phyloP scores from a whole-genome alignment of 2,888 invertebrate species.

The Leptothorax acervorum region DNA sequence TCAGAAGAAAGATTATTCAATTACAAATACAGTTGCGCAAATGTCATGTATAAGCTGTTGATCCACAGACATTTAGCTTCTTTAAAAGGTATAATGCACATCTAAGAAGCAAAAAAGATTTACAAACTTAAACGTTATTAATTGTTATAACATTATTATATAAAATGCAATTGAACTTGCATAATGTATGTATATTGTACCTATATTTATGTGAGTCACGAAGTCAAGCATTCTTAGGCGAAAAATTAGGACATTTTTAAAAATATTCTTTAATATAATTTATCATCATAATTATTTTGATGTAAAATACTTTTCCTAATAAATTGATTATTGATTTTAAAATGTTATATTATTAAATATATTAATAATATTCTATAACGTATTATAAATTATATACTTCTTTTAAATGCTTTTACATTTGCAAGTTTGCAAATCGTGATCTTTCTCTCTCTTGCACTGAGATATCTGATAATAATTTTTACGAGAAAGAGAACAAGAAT shows the following conservation, averaged over 20 bases:
- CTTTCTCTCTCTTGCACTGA: neutral
- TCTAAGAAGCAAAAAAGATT: neutral
- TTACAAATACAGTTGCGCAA: neutral
- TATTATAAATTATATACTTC: neutral
- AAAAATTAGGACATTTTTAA: neutral
- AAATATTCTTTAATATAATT: neutral
- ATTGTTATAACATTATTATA: neutral
- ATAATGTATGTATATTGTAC: too few relatives aligned
- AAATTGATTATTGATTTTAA: neutral
- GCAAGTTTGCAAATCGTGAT: neutral
- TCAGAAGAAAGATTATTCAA: conserved; percentile 18
- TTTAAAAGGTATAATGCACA: neutral
- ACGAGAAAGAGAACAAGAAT: neutral
- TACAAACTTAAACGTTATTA: neutral
- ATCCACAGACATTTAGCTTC: neutral
- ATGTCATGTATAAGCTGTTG: neutral
- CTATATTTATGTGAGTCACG: neutral
- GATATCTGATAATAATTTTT: neutral
- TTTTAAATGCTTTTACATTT: neutral
- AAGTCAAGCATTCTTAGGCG: neutral
- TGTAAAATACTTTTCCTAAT: neutral
- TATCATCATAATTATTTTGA: neutral
- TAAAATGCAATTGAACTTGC: neutral
- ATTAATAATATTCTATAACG: neutral
- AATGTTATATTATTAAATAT: neutral